Evolutionary conservation across 2,888 invertebrate genomes (phyloP), one percentile per base, ranked within the genome.

Genomic region (Hypsopygia costalis): DNA sequence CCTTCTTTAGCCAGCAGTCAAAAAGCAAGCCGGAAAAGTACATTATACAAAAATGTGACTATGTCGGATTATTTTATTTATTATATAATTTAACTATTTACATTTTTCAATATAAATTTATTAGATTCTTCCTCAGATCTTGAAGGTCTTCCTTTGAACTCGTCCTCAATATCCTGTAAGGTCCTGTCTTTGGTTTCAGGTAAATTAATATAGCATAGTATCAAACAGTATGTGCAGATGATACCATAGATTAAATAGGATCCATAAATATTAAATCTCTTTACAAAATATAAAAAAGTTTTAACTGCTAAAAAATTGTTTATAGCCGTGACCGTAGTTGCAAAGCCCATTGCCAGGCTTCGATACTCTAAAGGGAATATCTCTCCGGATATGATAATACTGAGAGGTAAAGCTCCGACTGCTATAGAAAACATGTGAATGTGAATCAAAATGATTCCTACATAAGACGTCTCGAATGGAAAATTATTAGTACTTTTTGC

Each of bases 291-390:
- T 0, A 47, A 48, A 0, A 47, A 47, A 11, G 55, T 45, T 38
- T 62, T 62, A 3, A 51, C 12, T 1, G 7, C 11, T 30, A 1
- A 44, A 43, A 0, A 55, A 36, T 7, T 51, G 50, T 28, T 47
- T 43, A 35, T 49, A 51, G 3, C 36, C n/a, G 58, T 54, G 6
- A 60, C 8, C 0, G 50, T 51, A 2, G 50, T 51, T 12, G 55
- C 40, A 1, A 52, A 45, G 0, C 55, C 53, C 4, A 91, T 11
- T 9, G 16, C 50, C 4, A 59, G 11, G 25, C 53, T 51, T 12
- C 49, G 49, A 10, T 52, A 52, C 6, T 51, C 47, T 7, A 57
- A 36, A 6, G 62, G 58, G 12, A 55, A 59, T 6, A 62, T 47
- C 31, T 62, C 62, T 3, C 62, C 62, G 6, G 51, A 40, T 10